Evolutionary conservation across 2,113 vertebrate species (phyloP).

Genomic region (Bombycilla garrulus): DNA sequence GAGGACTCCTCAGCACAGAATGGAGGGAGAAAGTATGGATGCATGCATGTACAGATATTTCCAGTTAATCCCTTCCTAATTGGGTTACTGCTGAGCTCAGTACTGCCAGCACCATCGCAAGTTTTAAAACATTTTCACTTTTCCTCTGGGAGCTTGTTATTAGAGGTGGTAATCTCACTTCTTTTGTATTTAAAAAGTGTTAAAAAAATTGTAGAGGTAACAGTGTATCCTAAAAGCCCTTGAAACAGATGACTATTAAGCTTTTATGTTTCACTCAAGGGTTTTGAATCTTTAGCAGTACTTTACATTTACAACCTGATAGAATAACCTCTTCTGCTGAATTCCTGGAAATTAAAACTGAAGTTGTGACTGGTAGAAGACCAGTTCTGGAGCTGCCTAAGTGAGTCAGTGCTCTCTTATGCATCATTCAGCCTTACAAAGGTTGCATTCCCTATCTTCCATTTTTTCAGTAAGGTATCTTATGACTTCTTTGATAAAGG

Average conservation of each 20-base stretch:
- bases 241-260: background rate
- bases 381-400: background rate
- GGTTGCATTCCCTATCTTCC: background rate
- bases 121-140: background rate
- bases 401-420: background rate
- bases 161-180: background rate
- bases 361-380: background rate
- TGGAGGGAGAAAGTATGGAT: background rate
- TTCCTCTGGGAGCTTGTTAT: background rate
- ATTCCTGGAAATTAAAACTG: background rate
- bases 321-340: background rate
- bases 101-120: background rate
- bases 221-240: background rate
- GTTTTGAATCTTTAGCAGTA: background rate
- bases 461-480: background rate
- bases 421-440: background rate
- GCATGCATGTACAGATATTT: background rate
- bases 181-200: background rate
- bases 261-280: background rate
- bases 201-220: background rate
- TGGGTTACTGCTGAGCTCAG: background rate
- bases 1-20: background rate
- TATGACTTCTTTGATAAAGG: background rate
- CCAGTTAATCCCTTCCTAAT: conserved; percentile 21
- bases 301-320: background rate